phyloP scores from a whole-genome alignment of 2,888 invertebrate species.

The Eilema griseolum region DNA sequence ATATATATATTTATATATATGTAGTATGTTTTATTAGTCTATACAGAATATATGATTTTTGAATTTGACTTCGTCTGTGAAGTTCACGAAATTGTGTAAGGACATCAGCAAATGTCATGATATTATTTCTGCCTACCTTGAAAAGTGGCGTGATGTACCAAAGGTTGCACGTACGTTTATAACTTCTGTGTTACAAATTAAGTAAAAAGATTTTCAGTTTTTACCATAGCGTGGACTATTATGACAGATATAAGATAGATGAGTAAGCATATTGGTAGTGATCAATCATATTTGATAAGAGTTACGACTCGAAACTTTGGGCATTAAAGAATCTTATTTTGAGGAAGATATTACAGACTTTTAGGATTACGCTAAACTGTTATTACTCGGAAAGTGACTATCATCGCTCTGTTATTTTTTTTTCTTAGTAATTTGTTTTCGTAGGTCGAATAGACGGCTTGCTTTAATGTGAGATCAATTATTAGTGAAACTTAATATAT shows the following conservation, averaged over 20 bases:
- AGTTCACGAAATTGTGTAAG: no score
- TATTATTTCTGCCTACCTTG: no score
- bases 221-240: slow-evolving; percentile 17
- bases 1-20: no score
- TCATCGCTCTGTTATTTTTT: background rate
- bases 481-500: no score
- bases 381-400: background rate
- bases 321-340: slow-evolving; percentile 20
- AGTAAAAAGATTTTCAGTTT: slow-evolving; percentile 2
- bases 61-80: no score
- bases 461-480: background rate
- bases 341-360: slow-evolving; percentile 2
- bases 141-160: no score
- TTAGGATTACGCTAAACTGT: background rate
- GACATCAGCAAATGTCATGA: no score
- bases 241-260: slow-evolving; percentile 40
- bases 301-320: slow-evolving; percentile 19
- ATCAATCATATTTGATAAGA: slow-evolving; percentile 45
- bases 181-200: background rate
- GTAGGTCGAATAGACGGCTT: background rate
- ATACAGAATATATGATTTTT: no score
- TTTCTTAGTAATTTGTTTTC: background rate
- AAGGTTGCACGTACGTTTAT: no score
- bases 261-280: slow-evolving; percentile 22
- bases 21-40: no score